These are phyloP conservation scores for Ochlodes sylvanus DNA, from an alignment of 2,888 invertebrate species.

Conservation along the genomic window DNA sequence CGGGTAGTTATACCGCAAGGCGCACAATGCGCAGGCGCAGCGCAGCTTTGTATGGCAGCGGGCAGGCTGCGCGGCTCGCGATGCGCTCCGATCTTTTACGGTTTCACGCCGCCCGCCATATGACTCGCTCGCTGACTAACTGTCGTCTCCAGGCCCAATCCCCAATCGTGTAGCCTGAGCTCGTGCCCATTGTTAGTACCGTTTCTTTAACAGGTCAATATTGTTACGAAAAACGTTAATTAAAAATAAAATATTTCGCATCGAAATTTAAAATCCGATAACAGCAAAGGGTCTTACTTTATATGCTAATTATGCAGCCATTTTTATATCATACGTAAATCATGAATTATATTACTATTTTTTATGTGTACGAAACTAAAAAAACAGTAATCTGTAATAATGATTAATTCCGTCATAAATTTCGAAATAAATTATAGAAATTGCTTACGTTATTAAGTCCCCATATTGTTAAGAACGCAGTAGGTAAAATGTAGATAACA, in stretches of 20 bases:
- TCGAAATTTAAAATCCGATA: constrained; percentile 4
- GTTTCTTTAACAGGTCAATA: constrained; percentile 4
- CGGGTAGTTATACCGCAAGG: constrained; percentile 56
- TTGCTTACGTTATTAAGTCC: constrained; percentile 42
- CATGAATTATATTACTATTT: neutral
- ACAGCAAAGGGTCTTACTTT: neutral
- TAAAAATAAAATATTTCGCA: too few relatives aligned
- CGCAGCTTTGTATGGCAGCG: constrained; percentile 43
- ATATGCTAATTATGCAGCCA: neutral
- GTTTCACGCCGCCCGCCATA: constrained; percentile 76
- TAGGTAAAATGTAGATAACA: constrained; percentile 12
- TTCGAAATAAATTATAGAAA: constrained; percentile 45
- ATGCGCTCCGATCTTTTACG: constrained; percentile 70
- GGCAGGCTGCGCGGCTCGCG: constrained; percentile 44
- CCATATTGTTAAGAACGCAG: constrained; percentile 36
- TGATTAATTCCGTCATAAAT: constrained; percentile 42
- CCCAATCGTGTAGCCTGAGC: constrained; percentile 19
- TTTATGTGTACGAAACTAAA: constrained; percentile 9
- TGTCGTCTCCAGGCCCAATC: constrained; percentile 49
- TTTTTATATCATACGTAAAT: constrained; percentile 2
- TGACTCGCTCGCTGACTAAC: constrained; percentile 61
- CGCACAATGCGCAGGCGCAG: constrained; percentile 49
- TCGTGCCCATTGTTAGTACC: constrained; percentile 21
- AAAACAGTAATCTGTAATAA: constrained; percentile 37
- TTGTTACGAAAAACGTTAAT: neutral